These are phyloP conservation scores for Cricetomys ansorgei DNA, from an alignment of 2,113 vertebrate genomes.

Conservation along the genomic window DNA sequence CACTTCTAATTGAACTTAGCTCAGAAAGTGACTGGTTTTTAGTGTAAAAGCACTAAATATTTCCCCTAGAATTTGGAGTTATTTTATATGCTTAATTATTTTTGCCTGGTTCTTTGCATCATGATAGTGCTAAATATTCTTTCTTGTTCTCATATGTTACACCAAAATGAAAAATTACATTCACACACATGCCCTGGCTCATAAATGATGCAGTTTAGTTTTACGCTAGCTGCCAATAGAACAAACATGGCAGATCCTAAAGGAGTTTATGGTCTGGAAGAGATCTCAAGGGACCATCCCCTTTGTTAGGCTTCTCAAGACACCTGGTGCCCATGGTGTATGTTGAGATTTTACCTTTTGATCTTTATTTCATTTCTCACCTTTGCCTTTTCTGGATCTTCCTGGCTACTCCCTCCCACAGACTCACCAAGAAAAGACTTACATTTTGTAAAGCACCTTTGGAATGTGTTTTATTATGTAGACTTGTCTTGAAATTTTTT, in stretches of 20 bases:
- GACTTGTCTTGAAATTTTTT: background rate
- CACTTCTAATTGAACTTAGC: constrained; percentile 38
- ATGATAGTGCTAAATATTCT: constrained; percentile 51
- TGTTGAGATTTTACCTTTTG: background rate
- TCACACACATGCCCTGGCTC: background rate
- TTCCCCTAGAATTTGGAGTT: constrained; percentile 10
- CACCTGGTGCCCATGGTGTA: background rate
- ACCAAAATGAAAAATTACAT: constrained; percentile 34
- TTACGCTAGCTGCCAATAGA: background rate
- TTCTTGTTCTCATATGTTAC: background rate
- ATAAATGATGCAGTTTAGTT: background rate
- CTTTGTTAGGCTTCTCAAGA: background rate
- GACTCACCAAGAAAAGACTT: background rate
- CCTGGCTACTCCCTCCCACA: fast-evolving
- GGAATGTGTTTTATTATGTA: background rate
- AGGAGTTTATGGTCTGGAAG: constrained; percentile 32
- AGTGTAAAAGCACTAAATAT: constrained; percentile 22
- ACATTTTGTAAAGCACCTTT: constrained; percentile 39
- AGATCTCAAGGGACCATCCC: background rate
- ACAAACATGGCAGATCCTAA: background rate
- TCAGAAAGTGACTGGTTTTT: constrained; percentile 47
- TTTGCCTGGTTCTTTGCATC: constrained; percentile 48
- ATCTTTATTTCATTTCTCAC: background rate
- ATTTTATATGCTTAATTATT: constrained; percentile 62
- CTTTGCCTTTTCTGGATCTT: background rate